These are phyloP conservation scores for Alviniconcha marisindica DNA, from an alignment of 1,140 invertebrate genomes.

Conservation along the genomic window DNA sequence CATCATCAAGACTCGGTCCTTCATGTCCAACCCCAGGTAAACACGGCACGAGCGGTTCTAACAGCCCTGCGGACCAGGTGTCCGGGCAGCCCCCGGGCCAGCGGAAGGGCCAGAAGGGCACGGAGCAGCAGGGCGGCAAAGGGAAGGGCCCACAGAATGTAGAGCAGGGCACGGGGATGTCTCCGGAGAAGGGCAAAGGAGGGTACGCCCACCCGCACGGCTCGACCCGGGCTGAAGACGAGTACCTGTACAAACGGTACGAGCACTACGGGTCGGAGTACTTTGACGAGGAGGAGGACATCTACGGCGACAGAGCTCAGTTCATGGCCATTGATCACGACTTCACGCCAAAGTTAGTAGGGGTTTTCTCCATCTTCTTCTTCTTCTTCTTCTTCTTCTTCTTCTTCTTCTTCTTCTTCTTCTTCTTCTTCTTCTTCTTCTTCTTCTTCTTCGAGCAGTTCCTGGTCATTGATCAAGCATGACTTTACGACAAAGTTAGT, in stretches of 20 bases:
- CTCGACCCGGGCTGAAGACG: not conserved
- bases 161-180: slow-evolving; percentile 14
- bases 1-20: too few species aligned
- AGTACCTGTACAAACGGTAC: slow-evolving; percentile 11
- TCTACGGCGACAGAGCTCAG: slow-evolving; percentile 4
- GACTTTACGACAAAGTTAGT: too few species aligned
- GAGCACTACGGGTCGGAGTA: slow-evolving; percentile 24
- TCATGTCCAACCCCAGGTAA: too few species aligned
- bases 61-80: not conserved
- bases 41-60: too few species aligned
- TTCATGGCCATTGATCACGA: slow-evolving; percentile 4
- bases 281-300: slow-evolving; percentile 15
- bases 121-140: too few species aligned
- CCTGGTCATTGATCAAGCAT: not conserved
- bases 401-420: too few species aligned
- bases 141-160: too few species aligned
- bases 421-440: too few species aligned
- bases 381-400: too few species aligned
- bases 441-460: too few species aligned
- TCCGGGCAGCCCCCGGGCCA: not conserved
- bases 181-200: not conserved
- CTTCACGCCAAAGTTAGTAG: slow-evolving; percentile 14
- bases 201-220: too few species aligned
- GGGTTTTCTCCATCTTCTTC: too few species aligned
- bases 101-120: not conserved